Conservation (phyloP, 2,113 vertebrate species). For the Sterrhoptilus dennistouni region DNA sequence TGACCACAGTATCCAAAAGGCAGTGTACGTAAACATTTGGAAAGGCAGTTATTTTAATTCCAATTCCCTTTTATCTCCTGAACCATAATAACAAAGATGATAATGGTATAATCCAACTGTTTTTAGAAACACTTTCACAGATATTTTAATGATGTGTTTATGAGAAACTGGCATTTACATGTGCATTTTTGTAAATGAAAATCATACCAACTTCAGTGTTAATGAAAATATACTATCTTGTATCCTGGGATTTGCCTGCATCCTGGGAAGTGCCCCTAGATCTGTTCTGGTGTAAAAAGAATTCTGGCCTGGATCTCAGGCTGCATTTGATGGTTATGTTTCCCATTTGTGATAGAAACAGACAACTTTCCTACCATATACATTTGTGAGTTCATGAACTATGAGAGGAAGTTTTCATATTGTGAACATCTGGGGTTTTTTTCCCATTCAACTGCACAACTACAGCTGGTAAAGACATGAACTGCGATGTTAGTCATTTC, state of each 20-base stretch:
- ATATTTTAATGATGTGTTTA: not conserved
- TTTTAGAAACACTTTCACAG: not conserved
- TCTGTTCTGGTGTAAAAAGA: not conserved
- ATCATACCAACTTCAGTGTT: not conserved
- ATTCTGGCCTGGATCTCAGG: not conserved
- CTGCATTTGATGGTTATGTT: not conserved
- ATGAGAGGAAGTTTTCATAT: conserved; percentile 44
- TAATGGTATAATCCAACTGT: not conserved
- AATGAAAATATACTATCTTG: not conserved
- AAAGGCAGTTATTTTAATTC: not conserved
- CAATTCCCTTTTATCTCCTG: not conserved
- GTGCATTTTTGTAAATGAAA: not conserved
- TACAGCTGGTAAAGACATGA: conserved; percentile 45
- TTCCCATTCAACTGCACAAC: not conserved
- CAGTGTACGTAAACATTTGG: not conserved
- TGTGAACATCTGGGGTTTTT: conserved; percentile 27
- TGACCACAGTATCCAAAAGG: not conserved
- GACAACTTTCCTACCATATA: not conserved
- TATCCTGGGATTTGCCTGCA: not conserved
- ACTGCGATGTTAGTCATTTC: conserved; percentile 17
- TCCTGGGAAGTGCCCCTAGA: not conserved
- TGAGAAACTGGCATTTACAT: not conserved
- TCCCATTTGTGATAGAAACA: not conserved
- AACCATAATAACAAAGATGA: not conserved
- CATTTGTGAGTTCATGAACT: conserved; percentile 63